Base-by-base conservation (phyloP, 1,140 invertebrate genomes). In the Ephestia elutella region DNA sequence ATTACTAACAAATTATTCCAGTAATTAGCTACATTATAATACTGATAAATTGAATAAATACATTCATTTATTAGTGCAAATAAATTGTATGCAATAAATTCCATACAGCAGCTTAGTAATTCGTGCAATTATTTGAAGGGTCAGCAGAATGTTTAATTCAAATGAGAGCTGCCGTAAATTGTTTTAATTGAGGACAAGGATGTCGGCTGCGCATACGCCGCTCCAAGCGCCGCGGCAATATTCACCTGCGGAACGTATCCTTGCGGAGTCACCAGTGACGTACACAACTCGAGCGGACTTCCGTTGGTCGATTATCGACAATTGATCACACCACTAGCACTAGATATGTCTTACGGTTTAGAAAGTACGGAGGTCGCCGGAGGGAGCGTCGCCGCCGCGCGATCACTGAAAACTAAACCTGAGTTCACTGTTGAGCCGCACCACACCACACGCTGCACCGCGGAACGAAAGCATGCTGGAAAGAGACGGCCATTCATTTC, bases 101-200 rank as follows among this genome's bases (percentile, higher is more conserved):
- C 21, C 2, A 25, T 10, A 44, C 38, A 44, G 38, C 38, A 44
- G n/a, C 38, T 5, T 9, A 44, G n/a, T 44, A n/a, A 44, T 44
- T 44, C 15, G 38, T 44, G 38, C n/a, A 17, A 13, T 15, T 15
- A 44, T 44, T 44, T 15, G 13, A 44, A 44, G 38, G 38, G 38
- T 44, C 38, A 44, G n/a, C 38, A 2, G 13, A 44, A 44, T 44
- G 38, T 44, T 44, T 44, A 75, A 81, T 78, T 75, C 66, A 78
- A 80, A 74, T 66, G 68, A 77, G 74, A 73, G 62, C 63, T 68
- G 72, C 66, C 49, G 71, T 77, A 80, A 80, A 82, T 74, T 76
- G 71, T 78, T 78, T 75, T 75, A 77, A 86, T 82, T 79, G 79
- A 72, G 83, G 81, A 77, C 83, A 86, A 86, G 83, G 83, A 84